phyloP scores from a whole-genome alignment of 2,888 invertebrate species.

The Cheilosia vulpina region DNA sequence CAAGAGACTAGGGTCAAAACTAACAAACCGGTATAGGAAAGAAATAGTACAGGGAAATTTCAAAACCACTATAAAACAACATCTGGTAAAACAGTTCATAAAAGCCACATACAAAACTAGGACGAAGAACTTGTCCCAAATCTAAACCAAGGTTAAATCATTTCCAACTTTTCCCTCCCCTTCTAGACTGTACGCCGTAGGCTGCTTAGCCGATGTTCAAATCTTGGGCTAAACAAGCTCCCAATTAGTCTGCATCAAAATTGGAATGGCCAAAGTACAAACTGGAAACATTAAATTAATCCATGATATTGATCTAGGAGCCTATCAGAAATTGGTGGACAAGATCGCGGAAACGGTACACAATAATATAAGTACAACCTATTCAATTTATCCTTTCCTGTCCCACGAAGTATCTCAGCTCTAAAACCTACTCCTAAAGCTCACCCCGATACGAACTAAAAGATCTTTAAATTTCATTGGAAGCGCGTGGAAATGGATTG shows the following conservation, averaged over 20 bases:
- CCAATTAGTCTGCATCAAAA: not conserved
- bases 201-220: not conserved
- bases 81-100: slow-evolving; percentile 21
- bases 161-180: not conserved
- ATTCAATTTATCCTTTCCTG: slow-evolving; percentile 12
- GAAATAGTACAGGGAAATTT: slow-evolving; percentile 60
- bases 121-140: not conserved
- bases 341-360: not conserved
- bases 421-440: not conserved
- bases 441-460: slow-evolving; percentile 5
- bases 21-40: slow-evolving; percentile 38
- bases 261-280: not conserved
- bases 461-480: slow-evolving; percentile 42
- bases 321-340: not conserved
- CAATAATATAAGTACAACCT: not conserved
- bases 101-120: slow-evolving; percentile 2
- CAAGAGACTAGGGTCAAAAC: slow-evolving; percentile 52
- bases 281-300: not conserved
- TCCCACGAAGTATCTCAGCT: not conserved
- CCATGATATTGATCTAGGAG: not conserved
- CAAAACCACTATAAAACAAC: slow-evolving; percentile 34
- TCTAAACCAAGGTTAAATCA: too few species aligned
- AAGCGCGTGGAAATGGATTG: slow-evolving; percentile 55
- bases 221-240: not conserved
- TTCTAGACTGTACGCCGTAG: not conserved